Conservation (phyloP, 2,113 vertebrate species). For the Seriola aureovittata region DNA sequence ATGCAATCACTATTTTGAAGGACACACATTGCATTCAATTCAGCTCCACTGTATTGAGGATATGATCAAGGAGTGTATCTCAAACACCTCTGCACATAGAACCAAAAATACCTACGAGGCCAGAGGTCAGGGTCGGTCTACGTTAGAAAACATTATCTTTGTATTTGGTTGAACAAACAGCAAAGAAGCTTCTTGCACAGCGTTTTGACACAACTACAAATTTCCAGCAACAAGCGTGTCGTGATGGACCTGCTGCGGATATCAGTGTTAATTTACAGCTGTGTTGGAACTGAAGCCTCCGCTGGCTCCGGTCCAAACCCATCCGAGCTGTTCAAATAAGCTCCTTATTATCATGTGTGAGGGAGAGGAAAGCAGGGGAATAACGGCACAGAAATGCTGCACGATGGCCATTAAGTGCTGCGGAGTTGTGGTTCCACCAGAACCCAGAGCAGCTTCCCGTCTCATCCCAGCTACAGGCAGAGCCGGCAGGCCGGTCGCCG, state of each 20-base stretch:
- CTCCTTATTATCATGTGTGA: constrained; percentile 46
- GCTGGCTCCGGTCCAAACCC: constrained; percentile 28
- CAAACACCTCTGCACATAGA: background rate
- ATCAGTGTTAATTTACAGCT: constrained; percentile 33
- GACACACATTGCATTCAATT: background rate
- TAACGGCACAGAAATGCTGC: background rate
- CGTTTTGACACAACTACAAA: constrained; percentile 14
- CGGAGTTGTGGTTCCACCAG: background rate
- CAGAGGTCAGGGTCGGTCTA: background rate
- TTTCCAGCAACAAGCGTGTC: background rate
- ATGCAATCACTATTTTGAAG: too few species aligned
- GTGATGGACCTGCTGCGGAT: background rate
- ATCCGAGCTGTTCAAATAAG: constrained; percentile 49
- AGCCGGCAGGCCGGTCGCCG: background rate
- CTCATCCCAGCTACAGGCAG: background rate
- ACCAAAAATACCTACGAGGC: background rate
- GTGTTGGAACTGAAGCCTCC: constrained; percentile 18
- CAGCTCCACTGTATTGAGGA: background rate
- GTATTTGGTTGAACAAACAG: background rate
- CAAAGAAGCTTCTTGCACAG: background rate
- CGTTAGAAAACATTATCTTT: background rate
- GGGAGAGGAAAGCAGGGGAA: background rate
- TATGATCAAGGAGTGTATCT: too few species aligned
- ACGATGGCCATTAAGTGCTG: constrained; percentile 10
- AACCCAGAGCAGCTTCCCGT: background rate